Evolutionary conservation across 2,113 vertebrate genomes (phyloP).

Genomic region (Formicarius rufipectus): DNA sequence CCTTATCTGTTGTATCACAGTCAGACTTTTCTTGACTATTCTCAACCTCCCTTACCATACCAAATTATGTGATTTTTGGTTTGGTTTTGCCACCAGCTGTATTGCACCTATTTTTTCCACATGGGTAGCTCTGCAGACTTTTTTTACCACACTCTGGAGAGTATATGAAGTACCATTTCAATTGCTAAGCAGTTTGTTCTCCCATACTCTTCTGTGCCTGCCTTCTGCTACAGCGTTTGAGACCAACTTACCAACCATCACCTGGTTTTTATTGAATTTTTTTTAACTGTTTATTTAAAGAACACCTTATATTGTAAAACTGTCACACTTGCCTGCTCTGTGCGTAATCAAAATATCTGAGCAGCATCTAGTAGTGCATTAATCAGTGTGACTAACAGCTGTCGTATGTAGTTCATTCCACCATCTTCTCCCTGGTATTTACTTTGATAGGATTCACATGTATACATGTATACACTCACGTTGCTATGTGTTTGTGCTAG

Average conservation of each 20-base stretch:
- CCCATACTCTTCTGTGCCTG: background rate
- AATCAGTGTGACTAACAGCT: background rate
- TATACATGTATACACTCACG: fast-evolving
- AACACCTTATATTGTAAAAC: background rate
- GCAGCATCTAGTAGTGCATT: background rate
- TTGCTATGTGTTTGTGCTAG: background rate
- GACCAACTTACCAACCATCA: background rate
- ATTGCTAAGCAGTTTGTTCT: background rate
- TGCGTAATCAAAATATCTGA: background rate
- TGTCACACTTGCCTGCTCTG: background rate
- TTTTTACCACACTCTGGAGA: background rate
- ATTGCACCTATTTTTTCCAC: background rate
- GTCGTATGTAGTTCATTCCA: background rate
- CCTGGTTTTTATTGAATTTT: background rate
- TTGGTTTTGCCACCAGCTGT: background rate
- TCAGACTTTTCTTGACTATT: background rate
- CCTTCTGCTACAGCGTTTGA: background rate
- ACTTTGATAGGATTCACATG: background rate
- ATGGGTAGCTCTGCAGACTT: background rate
- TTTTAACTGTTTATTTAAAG: background rate
- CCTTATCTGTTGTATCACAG: background rate
- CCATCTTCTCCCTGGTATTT: background rate
- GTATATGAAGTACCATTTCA: background rate
- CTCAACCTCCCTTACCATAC: background rate
- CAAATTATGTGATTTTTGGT: background rate